Percentiles rank a stretch among this genome's conserved stretches.
phyloP scores from a whole-genome alignment of 2,113 vertebrate genomes.

The Paracyprichromis sp. region DNA sequence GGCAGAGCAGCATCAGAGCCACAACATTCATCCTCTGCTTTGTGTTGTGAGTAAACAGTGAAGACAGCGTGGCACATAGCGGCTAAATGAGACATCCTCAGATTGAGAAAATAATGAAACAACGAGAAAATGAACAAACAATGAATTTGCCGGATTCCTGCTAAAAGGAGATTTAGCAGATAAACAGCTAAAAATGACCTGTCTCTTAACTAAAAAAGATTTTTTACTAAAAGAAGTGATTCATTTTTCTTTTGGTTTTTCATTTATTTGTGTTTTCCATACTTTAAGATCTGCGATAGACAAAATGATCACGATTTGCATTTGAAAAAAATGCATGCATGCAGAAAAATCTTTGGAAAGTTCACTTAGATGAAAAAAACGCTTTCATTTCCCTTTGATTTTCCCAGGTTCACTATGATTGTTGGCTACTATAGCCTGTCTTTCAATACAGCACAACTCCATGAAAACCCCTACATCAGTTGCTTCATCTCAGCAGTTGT shows the following conservation, averaged over 20 bases:
- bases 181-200: background rate
- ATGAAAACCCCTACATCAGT: slow-evolving; percentile 77
- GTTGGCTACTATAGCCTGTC: slow-evolving; percentile 80
- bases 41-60: slow-evolving; percentile 73
- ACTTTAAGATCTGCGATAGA: background rate
- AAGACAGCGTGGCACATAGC: background rate
- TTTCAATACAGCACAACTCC: slow-evolving; percentile 77
- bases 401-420: slow-evolving; percentile 21
- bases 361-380: background rate
- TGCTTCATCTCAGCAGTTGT: slow-evolving; percentile 78
- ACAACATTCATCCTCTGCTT: slow-evolving; percentile 76
- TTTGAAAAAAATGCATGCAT: background rate
- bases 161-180: background rate
- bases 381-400: accelerated
- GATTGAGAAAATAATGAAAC: background rate
- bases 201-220: background rate
- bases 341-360: background rate
- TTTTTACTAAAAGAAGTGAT: background rate
- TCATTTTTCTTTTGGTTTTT: background rate
- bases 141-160: background rate
- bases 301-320: background rate
- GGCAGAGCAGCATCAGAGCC: slow-evolving; percentile 65
- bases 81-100: background rate
- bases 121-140: background rate
- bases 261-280: background rate